Conservation (phyloP, 2,888 invertebrate species). For the Eucera pruinosa region DNA sequence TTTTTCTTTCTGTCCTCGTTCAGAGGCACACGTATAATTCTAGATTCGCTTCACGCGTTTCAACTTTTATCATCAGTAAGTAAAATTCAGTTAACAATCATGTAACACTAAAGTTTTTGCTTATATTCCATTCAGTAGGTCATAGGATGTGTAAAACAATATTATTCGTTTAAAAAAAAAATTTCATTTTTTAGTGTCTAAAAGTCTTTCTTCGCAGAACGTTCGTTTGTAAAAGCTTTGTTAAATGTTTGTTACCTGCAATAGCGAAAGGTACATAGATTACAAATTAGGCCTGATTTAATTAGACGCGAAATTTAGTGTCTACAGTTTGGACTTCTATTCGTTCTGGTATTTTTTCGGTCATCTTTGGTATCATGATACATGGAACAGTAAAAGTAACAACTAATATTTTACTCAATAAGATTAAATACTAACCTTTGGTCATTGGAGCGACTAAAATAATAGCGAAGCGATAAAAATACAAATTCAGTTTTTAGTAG, state of each 20-base stretch:
- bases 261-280: background rate
- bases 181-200: no score
- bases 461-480: constrained; percentile 4
- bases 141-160: no score
- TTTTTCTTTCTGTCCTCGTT: background rate
- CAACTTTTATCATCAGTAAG: background rate
- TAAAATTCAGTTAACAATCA: constrained; percentile 21
- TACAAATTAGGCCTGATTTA: constrained; percentile 41
- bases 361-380: constrained; percentile 39
- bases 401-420: background rate
- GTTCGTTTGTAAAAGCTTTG: no score
- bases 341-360: constrained; percentile 7
- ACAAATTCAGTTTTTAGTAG: no score
- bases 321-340: constrained; percentile 1
- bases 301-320: constrained; percentile 30
- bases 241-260: constrained; percentile 1
- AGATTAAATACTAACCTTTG: background rate
- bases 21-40: constrained; percentile 3
- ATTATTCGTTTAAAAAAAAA: background rate
- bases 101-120: background rate
- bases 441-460: constrained; percentile 3
- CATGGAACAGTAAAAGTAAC: background rate
- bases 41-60: background rate
- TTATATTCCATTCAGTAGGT: background rate
- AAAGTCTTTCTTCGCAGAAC: no score